A percentile compares a stretch with the other conserved stretches of the same genome.
Conservation (phyloP, 2,888 invertebrate genomes). For the Ernsta delagoae region DNA sequence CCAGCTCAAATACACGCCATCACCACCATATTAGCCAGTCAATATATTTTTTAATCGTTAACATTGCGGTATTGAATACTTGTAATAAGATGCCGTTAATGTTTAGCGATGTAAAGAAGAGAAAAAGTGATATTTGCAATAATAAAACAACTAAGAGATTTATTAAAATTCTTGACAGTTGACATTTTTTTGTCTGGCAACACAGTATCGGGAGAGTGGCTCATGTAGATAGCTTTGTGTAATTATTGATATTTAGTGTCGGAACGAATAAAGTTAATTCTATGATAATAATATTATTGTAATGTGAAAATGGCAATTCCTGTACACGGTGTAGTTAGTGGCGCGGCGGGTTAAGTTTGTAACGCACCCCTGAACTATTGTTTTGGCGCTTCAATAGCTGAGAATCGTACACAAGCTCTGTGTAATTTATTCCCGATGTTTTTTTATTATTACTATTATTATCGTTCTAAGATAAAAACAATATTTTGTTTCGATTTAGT, state of each 20-base stretch:
- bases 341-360: slow-evolving; percentile 58
- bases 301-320: slow-evolving; percentile 57
- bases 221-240: slow-evolving; percentile 85
- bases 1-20: slow-evolving; percentile 54
- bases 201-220: slow-evolving; percentile 67
- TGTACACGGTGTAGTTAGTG: slow-evolving; percentile 57
- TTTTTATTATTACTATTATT: slow-evolving; percentile 45
- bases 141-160: not conserved
- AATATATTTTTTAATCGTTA: not conserved
- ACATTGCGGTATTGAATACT: not conserved
- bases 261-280: slow-evolving; percentile 63
- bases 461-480: slow-evolving; percentile 55
- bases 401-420: slow-evolving; percentile 50
- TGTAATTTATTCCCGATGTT: slow-evolving; percentile 65
- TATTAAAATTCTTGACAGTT: not conserved
- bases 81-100: not conserved
- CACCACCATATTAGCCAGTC: slow-evolving; percentile 44
- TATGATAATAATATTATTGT: slow-evolving; percentile 60
- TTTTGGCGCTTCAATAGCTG: slow-evolving; percentile 65
- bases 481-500: slow-evolving; percentile 63
- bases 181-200: slow-evolving; percentile 46
- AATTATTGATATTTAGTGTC: slow-evolving; percentile 82
- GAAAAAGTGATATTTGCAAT: slow-evolving; percentile 9
- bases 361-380: slow-evolving; percentile 57
- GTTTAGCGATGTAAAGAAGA: not conserved